These are phyloP conservation scores for Aphidius gifuensis DNA, from an alignment of 1,140 invertebrate genomes.

Conservation along the genomic window DNA sequence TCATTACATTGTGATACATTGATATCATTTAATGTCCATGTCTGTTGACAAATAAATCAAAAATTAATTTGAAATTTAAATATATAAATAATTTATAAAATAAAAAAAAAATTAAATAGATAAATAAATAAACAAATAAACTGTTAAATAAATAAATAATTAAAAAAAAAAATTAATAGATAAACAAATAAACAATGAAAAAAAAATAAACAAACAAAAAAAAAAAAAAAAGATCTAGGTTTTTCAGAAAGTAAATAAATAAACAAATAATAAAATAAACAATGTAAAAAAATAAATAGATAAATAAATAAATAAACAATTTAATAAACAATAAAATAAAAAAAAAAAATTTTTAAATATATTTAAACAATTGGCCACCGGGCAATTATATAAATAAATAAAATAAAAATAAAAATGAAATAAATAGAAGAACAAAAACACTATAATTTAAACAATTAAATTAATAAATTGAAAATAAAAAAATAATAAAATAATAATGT, in stretches of 20 bases:
- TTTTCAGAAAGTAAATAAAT: no score
- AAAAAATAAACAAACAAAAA: not conserved
- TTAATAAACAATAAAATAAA: no score
- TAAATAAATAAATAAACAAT: no score
- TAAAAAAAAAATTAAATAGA: not conserved
- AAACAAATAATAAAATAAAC: no score
- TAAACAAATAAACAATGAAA: not conserved
- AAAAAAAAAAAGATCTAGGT: no score
- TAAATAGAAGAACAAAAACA: no score
- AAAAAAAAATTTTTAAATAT: no score
- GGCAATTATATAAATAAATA: no score
- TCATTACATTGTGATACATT: slow-evolving; percentile 34
- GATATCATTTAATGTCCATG: slow-evolving; percentile 32
- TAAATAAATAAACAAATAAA: not conserved
- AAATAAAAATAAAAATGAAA: no score
- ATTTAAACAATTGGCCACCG: no score
- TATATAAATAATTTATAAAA: slow-evolving; percentile 8
- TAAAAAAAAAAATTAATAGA: not conserved
- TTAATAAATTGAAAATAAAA: not conserved
- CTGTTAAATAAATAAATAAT: not conserved
- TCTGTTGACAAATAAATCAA: slow-evolving; percentile 31
- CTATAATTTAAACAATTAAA: not conserved
- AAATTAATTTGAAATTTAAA: no score
- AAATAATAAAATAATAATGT: not conserved
- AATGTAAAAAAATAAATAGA: no score